Conservation (phyloP, 2,888 invertebrate genomes). For the Plebejus anna region DNA sequence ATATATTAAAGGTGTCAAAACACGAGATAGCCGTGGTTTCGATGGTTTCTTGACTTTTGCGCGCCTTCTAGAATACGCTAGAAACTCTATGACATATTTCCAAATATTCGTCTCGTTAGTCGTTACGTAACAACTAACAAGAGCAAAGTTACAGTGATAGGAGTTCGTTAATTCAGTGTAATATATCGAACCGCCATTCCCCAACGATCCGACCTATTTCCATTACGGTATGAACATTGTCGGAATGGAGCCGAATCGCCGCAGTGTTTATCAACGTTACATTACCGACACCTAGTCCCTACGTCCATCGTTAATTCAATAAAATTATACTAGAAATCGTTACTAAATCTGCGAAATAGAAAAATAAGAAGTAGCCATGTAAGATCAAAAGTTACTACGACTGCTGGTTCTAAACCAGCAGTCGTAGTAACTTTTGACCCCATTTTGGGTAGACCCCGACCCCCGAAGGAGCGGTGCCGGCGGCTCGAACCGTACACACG, state of each 20-base stretch:
- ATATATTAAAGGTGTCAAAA: too few species aligned
- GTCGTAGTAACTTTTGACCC: too few species aligned
- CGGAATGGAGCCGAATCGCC: neutral
- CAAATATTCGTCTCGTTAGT: neutral
- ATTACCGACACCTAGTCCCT: neutral
- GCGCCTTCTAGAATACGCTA: neutral
- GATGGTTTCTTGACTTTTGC: neutral
- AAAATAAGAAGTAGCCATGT: neutral
- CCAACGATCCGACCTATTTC: conserved; percentile 1
- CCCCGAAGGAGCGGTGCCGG: neutral
- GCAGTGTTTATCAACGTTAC: neutral
- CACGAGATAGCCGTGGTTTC: neutral
- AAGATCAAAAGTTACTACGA: neutral
- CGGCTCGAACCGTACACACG: neutral
- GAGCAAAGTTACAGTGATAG: neutral
- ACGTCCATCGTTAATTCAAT: neutral
- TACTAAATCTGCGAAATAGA: neutral
- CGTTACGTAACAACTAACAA: neutral
- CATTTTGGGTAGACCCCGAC: neutral
- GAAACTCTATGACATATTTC: neutral
- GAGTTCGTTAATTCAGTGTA: conserved; percentile 6
- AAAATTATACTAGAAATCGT: neutral
- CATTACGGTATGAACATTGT: neutral
- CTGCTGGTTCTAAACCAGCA: neutral
- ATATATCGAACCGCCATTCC: neutral